Evolutionary conservation across 2,797 vertebrate genomes (phyloP), one percentile per base, ranked within the genome.

Genomic region (Hemibagrus guttatus): DNA sequence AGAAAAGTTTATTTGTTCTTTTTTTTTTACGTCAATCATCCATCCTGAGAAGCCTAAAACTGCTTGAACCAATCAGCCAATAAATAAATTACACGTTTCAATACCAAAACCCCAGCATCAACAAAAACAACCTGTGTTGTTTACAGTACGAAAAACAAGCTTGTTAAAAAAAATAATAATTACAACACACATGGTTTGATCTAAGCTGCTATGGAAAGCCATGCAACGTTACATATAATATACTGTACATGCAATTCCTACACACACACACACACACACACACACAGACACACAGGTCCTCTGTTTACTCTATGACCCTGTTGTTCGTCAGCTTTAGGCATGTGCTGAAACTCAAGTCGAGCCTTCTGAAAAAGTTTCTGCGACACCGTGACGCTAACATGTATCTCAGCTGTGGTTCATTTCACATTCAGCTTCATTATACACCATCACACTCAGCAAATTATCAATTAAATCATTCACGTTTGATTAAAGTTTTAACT

Each of bases 41-140:
- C 94, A 95, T 96, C 94, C 95, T 95, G 95, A 95, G 95, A 94
- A 91, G 91, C 91, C 85, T 91, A 91, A 94, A 94, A 87, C 90
- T 90, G 91, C 91, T 91, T 88, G 28, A 89, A 89, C 84, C 88
- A 39, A 85, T 85, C 86, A 76, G 31, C 68, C 75, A 88, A 89
- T 90, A 94, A 95, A 96, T 95, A 94, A 95, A 94, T 95, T 92
- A 94, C 93, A 95, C 90, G 93, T 89, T 92, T 84, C 90, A 90
- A 91, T 90, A 90, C 90, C 91, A 89, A 82, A 83, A 91, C 56
- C 84, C 83, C 81, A 84, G 92, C 89, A 89, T 86, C 91, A 80
- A 91, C 28, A 42, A 28, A 85, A 86, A 89, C 89, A 91, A 89
- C 84, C 79, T 88, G 90, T 90, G 87, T 81, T 75, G 86, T 90